Evolutionary conservation across 2,888 invertebrate genomes (phyloP).

Genomic region (Megastigmus dorsalis): DNA sequence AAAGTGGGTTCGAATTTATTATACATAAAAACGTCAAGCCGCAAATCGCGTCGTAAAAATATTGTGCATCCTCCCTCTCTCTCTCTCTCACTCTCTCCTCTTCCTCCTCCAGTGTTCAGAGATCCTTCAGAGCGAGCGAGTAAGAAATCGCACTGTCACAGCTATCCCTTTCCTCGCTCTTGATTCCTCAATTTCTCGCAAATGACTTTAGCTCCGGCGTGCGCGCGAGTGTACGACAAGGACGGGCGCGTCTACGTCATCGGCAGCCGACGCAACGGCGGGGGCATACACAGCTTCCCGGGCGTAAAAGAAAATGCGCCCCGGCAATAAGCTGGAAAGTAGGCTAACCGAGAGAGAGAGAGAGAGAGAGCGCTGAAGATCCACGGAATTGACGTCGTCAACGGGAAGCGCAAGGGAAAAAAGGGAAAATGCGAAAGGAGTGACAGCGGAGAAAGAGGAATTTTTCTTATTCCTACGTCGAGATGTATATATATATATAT

Average conservation of each 20-base stretch:
- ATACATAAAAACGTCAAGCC: neutral
- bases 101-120: too few relatives aligned
- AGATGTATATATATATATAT: neutral
- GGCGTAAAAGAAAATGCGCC: constrained; percentile 13
- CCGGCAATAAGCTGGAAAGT: constrained; percentile 39
- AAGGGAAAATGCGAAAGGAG: neutral
- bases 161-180: neutral
- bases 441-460: neutral
- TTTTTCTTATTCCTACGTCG: neutral
- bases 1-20: too few relatives aligned
- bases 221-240: too few relatives aligned
- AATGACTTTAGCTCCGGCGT: constrained; percentile 11
- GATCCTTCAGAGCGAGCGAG: too few relatives aligned
- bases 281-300: too few relatives aligned
- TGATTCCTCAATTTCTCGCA: constrained; percentile 24
- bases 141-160: neutral
- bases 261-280: too few relatives aligned
- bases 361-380: neutral
- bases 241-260: too few relatives aligned
- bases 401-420: neutral
- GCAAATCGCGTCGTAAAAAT: constrained; percentile 25
- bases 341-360: constrained; percentile 39
- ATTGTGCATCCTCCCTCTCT: neutral
- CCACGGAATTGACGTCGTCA: neutral
- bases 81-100: neutral